Evolutionary conservation across 2,113 vertebrate genomes (phyloP).

Genomic region (Nerophis lumbriciformis): DNA sequence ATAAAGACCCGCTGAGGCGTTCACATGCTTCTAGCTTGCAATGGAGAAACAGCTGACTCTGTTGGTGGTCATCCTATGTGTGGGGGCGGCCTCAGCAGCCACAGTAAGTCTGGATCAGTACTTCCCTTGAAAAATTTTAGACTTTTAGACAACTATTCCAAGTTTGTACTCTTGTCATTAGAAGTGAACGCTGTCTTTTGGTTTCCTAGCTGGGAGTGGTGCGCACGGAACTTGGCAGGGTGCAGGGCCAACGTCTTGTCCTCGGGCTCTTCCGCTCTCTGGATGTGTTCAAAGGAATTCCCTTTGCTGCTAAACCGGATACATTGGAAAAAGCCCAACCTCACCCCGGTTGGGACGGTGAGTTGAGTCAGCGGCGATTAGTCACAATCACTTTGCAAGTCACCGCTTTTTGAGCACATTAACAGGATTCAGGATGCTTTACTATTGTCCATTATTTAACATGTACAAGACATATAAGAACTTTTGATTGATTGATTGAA

Average conservation of each 20-base stretch:
- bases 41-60: conserved; percentile 64
- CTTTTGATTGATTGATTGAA: too few species aligned
- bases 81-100: conserved; percentile 58
- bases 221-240: conserved; percentile 79
- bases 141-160: background rate
- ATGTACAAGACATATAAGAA: too few species aligned
- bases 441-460: too few species aligned
- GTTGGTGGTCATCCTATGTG: conserved; percentile 48
- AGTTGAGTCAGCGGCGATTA: conserved; percentile 4
- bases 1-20: conserved; percentile 13
- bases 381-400: background rate
- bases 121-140: background rate
- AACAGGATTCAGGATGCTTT: too few species aligned
- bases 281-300: conserved; percentile 85
- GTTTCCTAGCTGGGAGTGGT: conserved; percentile 78
- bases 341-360: conserved; percentile 86
- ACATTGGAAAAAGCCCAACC: conserved; percentile 73
- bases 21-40: conserved; percentile 3
- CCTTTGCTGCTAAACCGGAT: conserved; percentile 77
- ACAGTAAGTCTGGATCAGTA: conserved; percentile 40
- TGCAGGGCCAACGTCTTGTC: conserved; percentile 73
- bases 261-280: conserved; percentile 67
- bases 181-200: conserved; percentile 1
- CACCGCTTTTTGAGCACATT: too few species aligned
- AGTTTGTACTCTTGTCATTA: background rate